Evolutionary conservation across 1,140 invertebrate species (phyloP).

Genomic region (Magallana angulata): DNA sequence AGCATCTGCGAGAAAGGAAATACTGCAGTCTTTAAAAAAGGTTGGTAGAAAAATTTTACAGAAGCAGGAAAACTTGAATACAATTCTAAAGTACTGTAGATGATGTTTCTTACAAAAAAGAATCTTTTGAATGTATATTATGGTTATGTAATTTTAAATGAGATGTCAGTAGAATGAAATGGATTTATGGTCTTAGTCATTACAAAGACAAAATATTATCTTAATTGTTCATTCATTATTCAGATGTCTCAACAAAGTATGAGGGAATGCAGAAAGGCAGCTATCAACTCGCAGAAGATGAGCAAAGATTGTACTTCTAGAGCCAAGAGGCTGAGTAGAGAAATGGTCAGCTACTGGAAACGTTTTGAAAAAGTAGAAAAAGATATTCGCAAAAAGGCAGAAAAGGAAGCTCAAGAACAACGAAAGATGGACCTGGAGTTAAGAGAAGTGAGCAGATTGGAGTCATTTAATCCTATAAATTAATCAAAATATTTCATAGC

Average conservation of each 20-base stretch:
- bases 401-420: slow-evolving; percentile 97
- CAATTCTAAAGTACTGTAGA: no score
- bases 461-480: neutral
- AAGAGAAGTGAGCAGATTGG: slow-evolving; percentile 84
- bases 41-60: slow-evolving; percentile 76
- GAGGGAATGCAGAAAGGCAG: slow-evolving; percentile 90
- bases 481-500: neutral
- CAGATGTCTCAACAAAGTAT: slow-evolving; percentile 85
- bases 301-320: slow-evolving; percentile 93
- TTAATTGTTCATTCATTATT: neutral
- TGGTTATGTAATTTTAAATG: no score
- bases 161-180: no score
- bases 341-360: slow-evolving; percentile 96
- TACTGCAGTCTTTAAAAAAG: slow-evolving; percentile 91
- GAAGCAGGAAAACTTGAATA: no score
- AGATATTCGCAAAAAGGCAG: slow-evolving; percentile 89
- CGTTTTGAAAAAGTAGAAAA: slow-evolving; percentile 95
- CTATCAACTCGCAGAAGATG: slow-evolving; percentile 90
- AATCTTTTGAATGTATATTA: no score
- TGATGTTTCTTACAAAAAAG: no score
- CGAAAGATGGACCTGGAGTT: slow-evolving; percentile 93
- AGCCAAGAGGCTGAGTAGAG: slow-evolving; percentile 90
- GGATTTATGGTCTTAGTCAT: no score
- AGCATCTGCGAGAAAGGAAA: slow-evolving; percentile 92
- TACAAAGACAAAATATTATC: no score